These are phyloP conservation scores for Bovichtus diacanthus DNA, from an alignment of 2,797 vertebrate genomes.

Conservation along the genomic window DNA sequence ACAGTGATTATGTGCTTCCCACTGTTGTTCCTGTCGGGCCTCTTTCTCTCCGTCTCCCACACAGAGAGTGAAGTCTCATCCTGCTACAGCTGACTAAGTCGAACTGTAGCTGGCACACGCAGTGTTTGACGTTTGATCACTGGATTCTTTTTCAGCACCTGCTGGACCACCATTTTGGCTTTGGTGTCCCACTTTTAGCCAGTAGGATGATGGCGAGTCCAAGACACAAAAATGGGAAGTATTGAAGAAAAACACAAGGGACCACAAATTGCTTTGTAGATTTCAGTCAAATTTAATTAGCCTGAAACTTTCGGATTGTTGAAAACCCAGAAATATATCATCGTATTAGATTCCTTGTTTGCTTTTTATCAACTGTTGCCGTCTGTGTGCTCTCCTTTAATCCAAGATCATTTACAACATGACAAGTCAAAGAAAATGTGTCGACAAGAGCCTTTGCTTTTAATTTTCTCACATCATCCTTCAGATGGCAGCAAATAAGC, in stretches of 20 bases:
- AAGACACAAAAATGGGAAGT: not conserved
- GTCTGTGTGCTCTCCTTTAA: not conserved
- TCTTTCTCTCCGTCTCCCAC: conserved; percentile 18
- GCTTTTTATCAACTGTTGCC: not conserved
- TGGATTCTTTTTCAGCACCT: conserved; percentile 45
- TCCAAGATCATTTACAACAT: conserved; percentile 12
- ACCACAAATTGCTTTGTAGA: not conserved
- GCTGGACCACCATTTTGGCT: not conserved
- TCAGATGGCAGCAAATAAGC: conserved; percentile 25
- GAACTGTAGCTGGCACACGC: conserved; percentile 6
- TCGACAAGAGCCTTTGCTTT: conserved; percentile 14
- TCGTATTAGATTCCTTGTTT: not conserved
- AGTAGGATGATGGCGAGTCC: not conserved
- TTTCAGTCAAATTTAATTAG: not conserved
- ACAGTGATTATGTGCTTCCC: not conserved
- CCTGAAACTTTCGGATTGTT: not conserved
- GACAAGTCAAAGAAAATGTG: not conserved
- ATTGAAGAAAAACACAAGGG: not conserved
- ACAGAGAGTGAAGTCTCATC: conserved; percentile 16
- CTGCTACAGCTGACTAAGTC: conserved; percentile 6
- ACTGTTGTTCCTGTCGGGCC: conserved; percentile 18
- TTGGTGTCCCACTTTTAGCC: conserved; percentile 3
- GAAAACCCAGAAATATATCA: not conserved
- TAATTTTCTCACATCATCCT: conserved; percentile 23
- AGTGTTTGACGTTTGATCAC: conserved; percentile 25